Evolutionary conservation across 2,113 vertebrate species (phyloP).

Genomic region (Leiothrix lutea): DNA sequence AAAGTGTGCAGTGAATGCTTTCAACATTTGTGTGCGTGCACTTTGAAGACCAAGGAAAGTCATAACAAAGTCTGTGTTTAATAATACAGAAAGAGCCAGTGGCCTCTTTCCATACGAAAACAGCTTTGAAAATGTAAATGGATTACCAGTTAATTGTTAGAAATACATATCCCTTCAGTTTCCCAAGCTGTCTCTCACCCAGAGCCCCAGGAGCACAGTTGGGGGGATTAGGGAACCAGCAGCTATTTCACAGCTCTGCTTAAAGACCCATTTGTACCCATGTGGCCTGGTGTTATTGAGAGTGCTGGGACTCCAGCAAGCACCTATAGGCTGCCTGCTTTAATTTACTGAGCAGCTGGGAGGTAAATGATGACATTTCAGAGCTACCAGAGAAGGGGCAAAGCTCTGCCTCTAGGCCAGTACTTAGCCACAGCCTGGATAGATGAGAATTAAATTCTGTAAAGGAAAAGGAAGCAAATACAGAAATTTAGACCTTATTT

Average conservation of each 20-base stretch:
- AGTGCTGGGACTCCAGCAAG: neutral
- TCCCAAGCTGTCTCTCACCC: neutral
- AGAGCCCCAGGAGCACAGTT: fast-evolving
- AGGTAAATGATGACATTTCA: neutral
- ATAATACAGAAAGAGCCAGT: neutral
- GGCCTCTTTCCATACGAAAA: neutral
- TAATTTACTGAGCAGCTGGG: neutral
- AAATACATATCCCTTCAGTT: neutral
- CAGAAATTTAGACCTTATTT: neutral
- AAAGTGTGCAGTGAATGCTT: neutral
- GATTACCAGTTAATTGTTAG: neutral
- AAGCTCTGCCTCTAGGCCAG: neutral
- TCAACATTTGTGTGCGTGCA: neutral
- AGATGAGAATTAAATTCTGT: neutral
- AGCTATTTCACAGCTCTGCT: neutral
- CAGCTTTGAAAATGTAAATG: neutral
- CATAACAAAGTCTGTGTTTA: neutral
- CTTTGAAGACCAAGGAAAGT: neutral
- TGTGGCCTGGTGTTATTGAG: neutral
- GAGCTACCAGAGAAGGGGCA: neutral
- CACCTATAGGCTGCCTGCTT: neutral
- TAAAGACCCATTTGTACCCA: neutral
- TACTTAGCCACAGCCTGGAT: neutral
- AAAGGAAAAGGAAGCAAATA: neutral
- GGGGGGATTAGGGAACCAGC: neutral